A percentile compares a stretch with the other conserved stretches of the same genome.
phyloP scores from a whole-genome alignment of 2,888 invertebrate species.

The Sarcophaga caerulescens region DNA sequence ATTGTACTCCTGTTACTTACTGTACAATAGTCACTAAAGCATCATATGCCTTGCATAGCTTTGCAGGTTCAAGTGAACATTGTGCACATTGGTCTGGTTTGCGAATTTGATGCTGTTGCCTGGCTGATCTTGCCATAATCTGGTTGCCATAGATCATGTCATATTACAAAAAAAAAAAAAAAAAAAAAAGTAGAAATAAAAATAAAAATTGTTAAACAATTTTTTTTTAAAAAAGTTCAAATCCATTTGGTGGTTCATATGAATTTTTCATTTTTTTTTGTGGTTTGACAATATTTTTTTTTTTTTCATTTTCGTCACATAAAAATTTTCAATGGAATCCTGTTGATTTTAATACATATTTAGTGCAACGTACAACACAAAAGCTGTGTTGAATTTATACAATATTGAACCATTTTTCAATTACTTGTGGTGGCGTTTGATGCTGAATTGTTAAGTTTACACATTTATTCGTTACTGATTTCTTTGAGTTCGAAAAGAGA shows the following conservation, averaged over 20 bases:
- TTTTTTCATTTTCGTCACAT: conserved; percentile 45
- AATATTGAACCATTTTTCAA: too few relatives aligned
- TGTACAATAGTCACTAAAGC: neutral
- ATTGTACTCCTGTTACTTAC: conserved; percentile 24
- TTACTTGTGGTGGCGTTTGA: too few relatives aligned
- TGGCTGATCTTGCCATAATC: conserved; percentile 53
- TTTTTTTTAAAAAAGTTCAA: neutral
- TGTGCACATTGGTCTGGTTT: conserved; percentile 3
- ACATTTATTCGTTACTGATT: too few relatives aligned
- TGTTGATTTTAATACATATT: conserved; percentile 30
- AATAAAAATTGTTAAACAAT: too few relatives aligned
- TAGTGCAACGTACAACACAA: conserved; percentile 24
- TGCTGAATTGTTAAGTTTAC: too few relatives aligned
- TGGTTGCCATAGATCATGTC: conserved; percentile 63
- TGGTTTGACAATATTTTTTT: conserved; percentile 11
- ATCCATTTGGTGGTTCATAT: conserved; percentile 44
- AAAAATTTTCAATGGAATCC: conserved; percentile 39
- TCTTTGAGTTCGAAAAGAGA: too few relatives aligned
- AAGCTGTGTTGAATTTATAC: neutral
- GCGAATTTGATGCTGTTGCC: conserved; percentile 19
- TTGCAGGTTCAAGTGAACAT: neutral
- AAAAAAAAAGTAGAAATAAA: too few relatives aligned
- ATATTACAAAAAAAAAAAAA: conserved; percentile 8
- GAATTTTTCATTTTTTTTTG: conserved; percentile 19
- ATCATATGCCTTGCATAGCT: conserved; percentile 38